phyloP scores from a whole-genome alignment of 2,797 vertebrate species.

The Chloroceryle inda region DNA sequence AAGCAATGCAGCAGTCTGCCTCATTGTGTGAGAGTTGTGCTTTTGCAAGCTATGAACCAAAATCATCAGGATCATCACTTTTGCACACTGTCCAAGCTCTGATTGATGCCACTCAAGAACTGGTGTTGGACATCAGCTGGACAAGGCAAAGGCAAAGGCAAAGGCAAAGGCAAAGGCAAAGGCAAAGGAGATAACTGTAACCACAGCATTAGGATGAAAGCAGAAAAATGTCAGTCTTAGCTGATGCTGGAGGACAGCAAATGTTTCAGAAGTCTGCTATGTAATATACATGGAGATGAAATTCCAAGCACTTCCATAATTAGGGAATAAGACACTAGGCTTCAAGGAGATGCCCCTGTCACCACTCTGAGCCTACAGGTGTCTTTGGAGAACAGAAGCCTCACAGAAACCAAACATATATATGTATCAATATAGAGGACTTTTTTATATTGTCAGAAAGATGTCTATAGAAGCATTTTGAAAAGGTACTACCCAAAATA shows the following conservation, averaged over 20 bases:
- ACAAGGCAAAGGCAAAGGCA: neutral
- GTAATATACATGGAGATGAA: neutral
- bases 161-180: neutral
- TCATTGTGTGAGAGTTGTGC: neutral
- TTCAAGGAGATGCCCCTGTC: neutral
- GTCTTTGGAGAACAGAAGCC: neutral
- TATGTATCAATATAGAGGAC: neutral
- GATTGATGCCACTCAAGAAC: neutral
- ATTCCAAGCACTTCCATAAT: neutral
- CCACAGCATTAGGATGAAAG: neutral
- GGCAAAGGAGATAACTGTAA: neutral
- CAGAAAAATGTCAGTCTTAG: neutral
- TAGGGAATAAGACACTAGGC: neutral
- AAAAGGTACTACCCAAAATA: neutral
- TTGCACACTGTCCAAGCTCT: neutral
- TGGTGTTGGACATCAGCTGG: neutral
- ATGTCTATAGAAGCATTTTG: neutral
- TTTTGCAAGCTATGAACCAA: neutral
- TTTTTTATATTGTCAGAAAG: neutral
- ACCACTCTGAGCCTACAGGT: accelerated
- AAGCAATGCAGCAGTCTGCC: neutral
- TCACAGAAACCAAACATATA: neutral
- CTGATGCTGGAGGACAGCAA: neutral
- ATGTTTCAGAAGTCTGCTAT: neutral
- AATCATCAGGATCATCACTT: neutral